Evolutionary conservation across 2,797 vertebrate species (phyloP), one percentile per base, ranked within the genome.

Genomic region (Pyrrhura leucotis): DNA sequence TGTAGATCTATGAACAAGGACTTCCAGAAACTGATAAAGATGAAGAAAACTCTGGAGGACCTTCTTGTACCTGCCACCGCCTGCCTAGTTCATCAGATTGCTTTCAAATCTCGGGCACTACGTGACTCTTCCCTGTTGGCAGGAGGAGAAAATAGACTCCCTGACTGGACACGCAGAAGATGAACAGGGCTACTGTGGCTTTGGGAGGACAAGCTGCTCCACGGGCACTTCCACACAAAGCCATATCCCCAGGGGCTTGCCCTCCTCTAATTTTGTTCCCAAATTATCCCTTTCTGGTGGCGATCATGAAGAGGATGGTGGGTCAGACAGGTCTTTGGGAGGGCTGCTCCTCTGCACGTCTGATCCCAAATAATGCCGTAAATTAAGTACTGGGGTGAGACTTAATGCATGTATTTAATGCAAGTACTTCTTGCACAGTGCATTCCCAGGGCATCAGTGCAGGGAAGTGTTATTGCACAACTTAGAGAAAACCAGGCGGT

Each of bases 21-120:
- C 95, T 96, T 92, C 86, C 84, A 93, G 91, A 85, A 86, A 63
- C 83, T 75, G 80, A 31, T 71, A 95, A 92, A 95, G 93, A 96
- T 96, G 96, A 96, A 97, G 88, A 80, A 96, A 93, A 89, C 80
- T 86, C 92, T 93, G 85, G 96, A 96, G 96, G 96, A 90, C 93
- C 95, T 95, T 89, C 93, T 89, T 94, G 94, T 89, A 66, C 93
- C 95, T 92, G 93, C 86, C 83, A 83, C 91, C 35, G 88, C 94
- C 95, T 79, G 90, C 96, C 93, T 92, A 59, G 83, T 94, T 95
- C 93, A 89, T 76, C 1, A 2, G 45, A 50, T 56, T 42, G 3
- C 91, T 95, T 95, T 95, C 94, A 95, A 89, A 94, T 40, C 73
- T 33, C 76, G 63, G 85, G 89, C 90, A 28, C 66, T 42, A 11